Base-by-base conservation (phyloP, 2,888 invertebrate genomes). In the Gryllus longicercus region DNA sequence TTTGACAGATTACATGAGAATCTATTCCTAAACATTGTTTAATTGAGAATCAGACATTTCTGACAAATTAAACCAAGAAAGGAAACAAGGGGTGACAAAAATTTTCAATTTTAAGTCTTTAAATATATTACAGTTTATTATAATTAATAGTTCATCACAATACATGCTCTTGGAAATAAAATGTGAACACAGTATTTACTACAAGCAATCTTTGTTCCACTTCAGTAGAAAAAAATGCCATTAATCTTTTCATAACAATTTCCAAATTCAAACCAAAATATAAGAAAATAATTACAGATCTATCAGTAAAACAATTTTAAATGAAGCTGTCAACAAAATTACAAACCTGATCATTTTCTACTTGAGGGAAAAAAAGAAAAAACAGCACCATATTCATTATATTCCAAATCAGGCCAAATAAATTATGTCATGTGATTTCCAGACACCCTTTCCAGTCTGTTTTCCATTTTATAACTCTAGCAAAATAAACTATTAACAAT, bases 161-260 rank as follows among this genome's bases (percentile, higher is more conserved):
- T 63, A 63, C 63, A 63, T 63, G 63, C 14, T 63, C n/a, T n/a
- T 18, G n/a, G 63, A n/a, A 63, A 63, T 18, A n/a, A 63, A 63
- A 63, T 63, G 63, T 18, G 63, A 63, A 63, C 63, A 63, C 63
- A 63, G 63, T 63, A 63, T 63, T 63, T 63, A 63, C 63, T 63
- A 63, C 63, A 63, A 63, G 63, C 63, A 14, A 18, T 63, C n/a
- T 63, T 63, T 63, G n/a, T 8, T 63, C 16, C 63, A 18, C n/a
- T 63, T n/a, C 5, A 63, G 63, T 18, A 63, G n/a, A n/a, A 63
- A 63, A 63, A 38, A 38, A 38, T 5, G 5, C 8, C 1, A 38
- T 38, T 38, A 4, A 38, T 38, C 2, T 38, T 38, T 38, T 74
- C 74, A 38, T 49, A 74, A 18, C 2, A 49, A 63, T 23, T 14